Evolutionary conservation across 1,140 invertebrate genomes (phyloP), one percentile per base, ranked within the genome.

Genomic region (Chlorops oryzae): DNA sequence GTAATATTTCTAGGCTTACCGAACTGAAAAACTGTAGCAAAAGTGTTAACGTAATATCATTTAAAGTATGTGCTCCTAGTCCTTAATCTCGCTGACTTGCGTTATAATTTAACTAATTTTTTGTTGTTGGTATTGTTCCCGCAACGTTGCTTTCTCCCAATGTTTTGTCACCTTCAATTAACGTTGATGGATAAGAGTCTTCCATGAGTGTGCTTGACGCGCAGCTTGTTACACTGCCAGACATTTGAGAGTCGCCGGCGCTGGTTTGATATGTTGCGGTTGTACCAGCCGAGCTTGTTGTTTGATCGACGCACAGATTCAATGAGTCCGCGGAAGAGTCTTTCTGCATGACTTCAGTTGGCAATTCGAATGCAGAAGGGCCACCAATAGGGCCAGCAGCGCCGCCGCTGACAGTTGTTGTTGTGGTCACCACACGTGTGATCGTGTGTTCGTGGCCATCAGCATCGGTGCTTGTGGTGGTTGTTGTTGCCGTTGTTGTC

Each of bases 201-300:
- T 72, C 70, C 63, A 72, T 72, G 4, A 72, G 43, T 15, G 69
- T 72, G 45, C 65, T 72, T 21, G 70, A 72, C 15, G 65, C 70
- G 54, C 66, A 70, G 48, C 86, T 88, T 23, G 86, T 87, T 34
- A 88, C 79, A 70, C 86, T 88, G 15, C 85, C 85, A 4, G 86
- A 88, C 82, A 87, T 87, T 17, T 86, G 78, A 0, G 87, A 88
- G 60, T 89, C 86, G 1, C 83, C 85, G 69, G 88, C 86, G 60
- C 85, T 86, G 10, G 65, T 63, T 58, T 87, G 86, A 61, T 86
- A 88, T n/a, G 86, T 88, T 15, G 87, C 87, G 61, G 86, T 81
- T 1, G 86, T 88, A 0, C 84, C 86, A 13, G 85, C 84, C 2
- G 86, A 88, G 59, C 84, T 87, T 1, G 83, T 82, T 22, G 74